Conservation (phyloP, 2,888 invertebrate species). For the Esperia sulphurella region DNA sequence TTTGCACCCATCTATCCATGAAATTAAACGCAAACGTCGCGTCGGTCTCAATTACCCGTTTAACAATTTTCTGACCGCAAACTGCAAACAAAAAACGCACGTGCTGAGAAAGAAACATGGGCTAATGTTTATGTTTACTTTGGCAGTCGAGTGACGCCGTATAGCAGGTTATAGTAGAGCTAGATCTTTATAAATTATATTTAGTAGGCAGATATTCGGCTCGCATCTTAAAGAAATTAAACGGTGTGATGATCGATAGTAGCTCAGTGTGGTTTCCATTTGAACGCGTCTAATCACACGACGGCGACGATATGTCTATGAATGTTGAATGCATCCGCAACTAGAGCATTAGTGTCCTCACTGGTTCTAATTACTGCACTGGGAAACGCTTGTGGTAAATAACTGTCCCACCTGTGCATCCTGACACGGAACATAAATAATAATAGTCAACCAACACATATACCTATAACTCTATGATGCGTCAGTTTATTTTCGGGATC, state of each 20-base stretch:
- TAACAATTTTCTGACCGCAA: not conserved
- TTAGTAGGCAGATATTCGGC: no score
- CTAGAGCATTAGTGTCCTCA: no score
- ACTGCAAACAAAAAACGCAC: not conserved
- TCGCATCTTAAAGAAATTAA: no score
- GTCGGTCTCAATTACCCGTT: not conserved
- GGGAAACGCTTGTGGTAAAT: constrained; percentile 19
- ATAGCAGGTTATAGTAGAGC: not conserved
- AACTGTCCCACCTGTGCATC: constrained; percentile 38
- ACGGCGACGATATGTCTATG: no score
- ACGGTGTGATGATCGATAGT: not conserved
- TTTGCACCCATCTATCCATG: not conserved
- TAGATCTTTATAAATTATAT: not conserved
- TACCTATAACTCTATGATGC: constrained; percentile 20
- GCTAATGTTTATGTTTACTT: constrained; percentile 30
- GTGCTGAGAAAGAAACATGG: constrained; percentile 13
- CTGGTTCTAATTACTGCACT: constrained; percentile 7
- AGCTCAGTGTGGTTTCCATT: not conserved
- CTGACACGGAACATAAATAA: constrained; percentile 29
- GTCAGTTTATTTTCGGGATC: constrained; percentile 21
- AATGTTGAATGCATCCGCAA: no score
- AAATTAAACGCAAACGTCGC: not conserved
- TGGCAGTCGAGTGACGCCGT: constrained; percentile 20
- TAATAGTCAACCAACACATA: constrained; percentile 11
- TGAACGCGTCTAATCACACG: no score